Conservation (phyloP, 1,140 invertebrate species). For the Zaprionus nigranus region DNA sequence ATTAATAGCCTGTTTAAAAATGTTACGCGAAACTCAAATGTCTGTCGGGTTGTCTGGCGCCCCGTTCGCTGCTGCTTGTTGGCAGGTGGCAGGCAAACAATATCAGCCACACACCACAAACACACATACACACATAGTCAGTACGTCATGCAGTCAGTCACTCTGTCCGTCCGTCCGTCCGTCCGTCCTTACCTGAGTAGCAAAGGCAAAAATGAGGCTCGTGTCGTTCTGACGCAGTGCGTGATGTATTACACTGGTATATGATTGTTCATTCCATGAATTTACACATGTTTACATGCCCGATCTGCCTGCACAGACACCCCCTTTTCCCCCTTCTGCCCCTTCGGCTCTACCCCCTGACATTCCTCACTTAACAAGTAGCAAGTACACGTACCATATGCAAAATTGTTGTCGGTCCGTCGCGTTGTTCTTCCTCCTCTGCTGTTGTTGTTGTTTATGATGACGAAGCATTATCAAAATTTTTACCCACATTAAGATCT, state of each 20-base stretch:
- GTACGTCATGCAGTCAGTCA: slow-evolving; percentile 39
- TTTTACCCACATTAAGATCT: slow-evolving; percentile 66
- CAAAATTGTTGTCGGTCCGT: slow-evolving; percentile 53
- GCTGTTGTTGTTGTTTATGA: slow-evolving; percentile 57
- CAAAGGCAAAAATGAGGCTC: slow-evolving; percentile 56
- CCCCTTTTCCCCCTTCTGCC: background rate
- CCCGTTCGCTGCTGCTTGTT: slow-evolving; percentile 17
- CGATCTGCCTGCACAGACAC: slow-evolving; percentile 16
- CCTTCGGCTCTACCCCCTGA: background rate
- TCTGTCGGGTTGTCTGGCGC: slow-evolving; percentile 39
- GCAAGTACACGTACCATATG: slow-evolving; percentile 33
- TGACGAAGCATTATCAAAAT: slow-evolving; percentile 72
- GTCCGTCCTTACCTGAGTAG: slow-evolving; percentile 21
- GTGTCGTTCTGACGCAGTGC: slow-evolving; percentile 53
- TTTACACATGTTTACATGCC: slow-evolving; percentile 79
- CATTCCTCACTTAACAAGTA: background rate
- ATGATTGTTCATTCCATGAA: slow-evolving; percentile 80
- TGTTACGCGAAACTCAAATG: slow-evolving; percentile 42
- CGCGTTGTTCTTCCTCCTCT: background rate
- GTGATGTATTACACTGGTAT: slow-evolving; percentile 76
- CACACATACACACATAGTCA: slow-evolving; percentile 48
- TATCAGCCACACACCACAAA: slow-evolving; percentile 23
- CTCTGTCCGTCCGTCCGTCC: slow-evolving; percentile 25
- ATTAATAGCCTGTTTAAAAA: slow-evolving; percentile 77
- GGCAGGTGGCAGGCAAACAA: slow-evolving; percentile 43